Percentiles rank a stretch among this genome's conserved stretches.
phyloP scores from a whole-genome alignment of 2,113 vertebrate species.

The Siniperca chuatsi region DNA sequence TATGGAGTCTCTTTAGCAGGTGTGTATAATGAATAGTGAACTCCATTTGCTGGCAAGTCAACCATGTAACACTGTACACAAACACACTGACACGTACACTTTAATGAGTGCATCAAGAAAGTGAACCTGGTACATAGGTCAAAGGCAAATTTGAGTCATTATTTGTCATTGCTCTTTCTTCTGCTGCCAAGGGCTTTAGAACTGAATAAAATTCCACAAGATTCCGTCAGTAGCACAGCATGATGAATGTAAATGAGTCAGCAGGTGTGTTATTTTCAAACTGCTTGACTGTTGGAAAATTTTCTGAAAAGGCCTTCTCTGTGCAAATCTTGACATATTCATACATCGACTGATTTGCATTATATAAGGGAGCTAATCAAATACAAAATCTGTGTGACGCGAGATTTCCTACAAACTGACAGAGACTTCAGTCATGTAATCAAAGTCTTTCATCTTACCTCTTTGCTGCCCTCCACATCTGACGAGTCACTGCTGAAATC shows the following conservation, averaged over 20 bases:
- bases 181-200: constrained; percentile 25
- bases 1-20: background rate
- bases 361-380: constrained; percentile 4
- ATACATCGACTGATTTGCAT: background rate
- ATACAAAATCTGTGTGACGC: constrained; percentile 22
- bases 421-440: background rate
- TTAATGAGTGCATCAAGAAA: constrained; percentile 31
- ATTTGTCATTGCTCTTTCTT: constrained; percentile 40
- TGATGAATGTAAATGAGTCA: constrained; percentile 57
- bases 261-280: constrained; percentile 59
- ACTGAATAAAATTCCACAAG: constrained; percentile 10
- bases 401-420: constrained; percentile 6
- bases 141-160: constrained; percentile 41
- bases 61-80: constrained; percentile 36
- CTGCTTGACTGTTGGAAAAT: constrained; percentile 23
- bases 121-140: constrained; percentile 45
- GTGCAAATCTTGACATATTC: constrained; percentile 24
- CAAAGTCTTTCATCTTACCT: constrained; percentile 85
- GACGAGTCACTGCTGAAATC: constrained; percentile 96
- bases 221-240: constrained; percentile 17
- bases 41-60: constrained; percentile 35
- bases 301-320: constrained; percentile 36
- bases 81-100: constrained; percentile 9
- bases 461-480: constrained; percentile 95
- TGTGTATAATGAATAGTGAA: background rate